A percentile compares a stretch with the other conserved stretches of the same genome.
Evolutionary conservation across 92 coral and sea anemone species (phyloP).

Genomic region (Porites rus): DNA sequence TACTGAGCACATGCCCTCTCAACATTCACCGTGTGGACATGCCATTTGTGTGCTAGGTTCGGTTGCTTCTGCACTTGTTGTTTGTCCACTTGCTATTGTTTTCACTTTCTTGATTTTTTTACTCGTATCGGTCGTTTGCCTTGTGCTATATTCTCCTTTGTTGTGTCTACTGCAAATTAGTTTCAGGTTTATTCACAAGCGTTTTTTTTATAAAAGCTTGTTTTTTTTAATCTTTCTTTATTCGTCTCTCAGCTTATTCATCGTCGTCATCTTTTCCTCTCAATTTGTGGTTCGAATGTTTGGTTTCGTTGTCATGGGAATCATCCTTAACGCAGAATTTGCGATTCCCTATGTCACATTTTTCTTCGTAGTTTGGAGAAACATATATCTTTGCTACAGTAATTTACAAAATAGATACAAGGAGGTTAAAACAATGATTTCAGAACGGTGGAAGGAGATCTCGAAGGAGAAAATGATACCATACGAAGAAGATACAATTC

Average conservation of each 20-base stretch:
- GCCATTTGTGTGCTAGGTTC: conserved; percentile 23
- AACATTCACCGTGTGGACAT: not conserved
- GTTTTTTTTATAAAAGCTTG: not conserved
- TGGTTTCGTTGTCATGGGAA: conserved; percentile 57
- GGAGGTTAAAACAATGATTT: conserved; percentile 45
- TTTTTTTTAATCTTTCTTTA: not conserved
- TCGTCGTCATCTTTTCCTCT: conserved; percentile 44
- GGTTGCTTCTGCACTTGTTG: conserved; percentile 9
- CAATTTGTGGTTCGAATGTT: conserved; percentile 59
- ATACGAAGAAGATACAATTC: conserved; percentile 7
- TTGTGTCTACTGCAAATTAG: not conserved
- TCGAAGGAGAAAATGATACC: not conserved
- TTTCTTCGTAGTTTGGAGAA: conserved; percentile 45
- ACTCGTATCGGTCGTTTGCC: conserved; percentile 15
- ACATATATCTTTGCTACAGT: conserved; percentile 43
- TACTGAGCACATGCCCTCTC: not conserved
- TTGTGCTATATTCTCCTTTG: conserved; percentile 42
- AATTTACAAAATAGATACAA: conserved; percentile 56
- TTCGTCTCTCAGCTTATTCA: conserved; percentile 19
- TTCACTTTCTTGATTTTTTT: not conserved
- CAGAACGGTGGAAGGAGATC: conserved; percentile 27
- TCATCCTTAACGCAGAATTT: conserved; percentile 52
- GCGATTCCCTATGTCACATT: conserved; percentile 56
- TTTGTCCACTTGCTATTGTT: conserved; percentile 36
- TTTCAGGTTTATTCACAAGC: not conserved